Evolutionary conservation across 2,888 invertebrate species (phyloP), one percentile per base, ranked within the genome.

Genomic region (Liposcelis brunnea): DNA sequence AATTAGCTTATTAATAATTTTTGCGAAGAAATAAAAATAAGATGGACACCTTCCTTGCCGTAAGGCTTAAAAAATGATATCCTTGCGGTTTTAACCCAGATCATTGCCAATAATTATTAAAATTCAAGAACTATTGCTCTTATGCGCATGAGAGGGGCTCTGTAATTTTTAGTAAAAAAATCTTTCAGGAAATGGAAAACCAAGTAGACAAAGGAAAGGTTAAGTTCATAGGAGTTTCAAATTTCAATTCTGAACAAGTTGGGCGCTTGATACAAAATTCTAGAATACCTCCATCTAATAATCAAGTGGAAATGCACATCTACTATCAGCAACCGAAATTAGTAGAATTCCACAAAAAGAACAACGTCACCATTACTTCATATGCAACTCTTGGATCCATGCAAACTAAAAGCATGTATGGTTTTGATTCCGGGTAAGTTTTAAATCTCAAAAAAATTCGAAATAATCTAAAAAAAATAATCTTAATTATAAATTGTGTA

Each of bases 201-300:
- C 53, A 61, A 35, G 62, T 62, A 19, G 55, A 59, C 2, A 49
- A 50, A 14, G 61, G 61, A 1, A 52, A 58, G 21, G 51, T 58
- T 1, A 59, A 55, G 45, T 54, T 62, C 4, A 62, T 66, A 49
- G 66, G 66, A 3, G 51, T 66, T 11, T 67, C 65, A 42, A 66
- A 67, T 53, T 66, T 60, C 54, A 60, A 56, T 48, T 53, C 49
- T 8, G 53, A 55, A 7, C 66, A 67, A 49, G 55, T 66, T 19
- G 55, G 58, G 31, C 51, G 61, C 21, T 57, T 63, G 15, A 48
- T 59, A 46, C 58, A 59, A 32, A 52, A 51, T 18, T 55, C 59
- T 2, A 15, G n/a, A 10, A 58, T 65, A 31, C 58, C 57, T 46
- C 65, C 65, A 7, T 55, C 59, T 2, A 59, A 56, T 46, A 47